Conservation (phyloP, 2,797 vertebrate genomes). For the Clangula hyemalis region DNA sequence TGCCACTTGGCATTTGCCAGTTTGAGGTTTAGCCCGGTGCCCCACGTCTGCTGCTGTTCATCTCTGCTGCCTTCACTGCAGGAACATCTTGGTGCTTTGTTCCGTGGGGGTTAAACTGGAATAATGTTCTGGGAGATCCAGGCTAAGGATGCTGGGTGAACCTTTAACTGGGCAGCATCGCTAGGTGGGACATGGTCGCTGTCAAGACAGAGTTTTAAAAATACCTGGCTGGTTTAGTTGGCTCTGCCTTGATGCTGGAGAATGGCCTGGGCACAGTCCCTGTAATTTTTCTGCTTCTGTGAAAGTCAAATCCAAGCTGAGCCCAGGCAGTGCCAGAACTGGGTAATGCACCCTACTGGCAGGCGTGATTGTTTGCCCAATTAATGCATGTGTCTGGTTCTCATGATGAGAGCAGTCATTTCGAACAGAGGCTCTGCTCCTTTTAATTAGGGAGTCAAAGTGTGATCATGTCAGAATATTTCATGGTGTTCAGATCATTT, state of each 20-base stretch:
- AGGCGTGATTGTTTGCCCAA: conserved; percentile 31
- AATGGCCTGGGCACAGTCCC: background rate
- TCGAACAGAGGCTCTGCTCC: conserved; percentile 3
- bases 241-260: background rate
- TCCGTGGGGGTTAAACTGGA: background rate
- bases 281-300: conserved; percentile 20
- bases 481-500: conserved; percentile 22
- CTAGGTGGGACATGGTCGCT: background rate
- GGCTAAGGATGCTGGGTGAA: background rate
- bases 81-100: background rate
- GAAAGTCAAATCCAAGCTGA: conserved; percentile 36
- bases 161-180: background rate
- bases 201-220: conserved; percentile 2
- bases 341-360: conserved; percentile 32
- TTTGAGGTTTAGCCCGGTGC: background rate
- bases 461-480: background rate
- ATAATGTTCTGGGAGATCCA: background rate
- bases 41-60: rapidly evolving
- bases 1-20: background rate
- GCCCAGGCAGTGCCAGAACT: conserved; percentile 11
- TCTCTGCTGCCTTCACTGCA: background rate
- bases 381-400: conserved; percentile 3
- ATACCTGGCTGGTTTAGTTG: background rate
- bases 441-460: conserved; percentile 44
- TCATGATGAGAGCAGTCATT: background rate